phyloP scores from a whole-genome alignment of 2,888 invertebrate genomes.

The Drosophila hamatofila region DNA sequence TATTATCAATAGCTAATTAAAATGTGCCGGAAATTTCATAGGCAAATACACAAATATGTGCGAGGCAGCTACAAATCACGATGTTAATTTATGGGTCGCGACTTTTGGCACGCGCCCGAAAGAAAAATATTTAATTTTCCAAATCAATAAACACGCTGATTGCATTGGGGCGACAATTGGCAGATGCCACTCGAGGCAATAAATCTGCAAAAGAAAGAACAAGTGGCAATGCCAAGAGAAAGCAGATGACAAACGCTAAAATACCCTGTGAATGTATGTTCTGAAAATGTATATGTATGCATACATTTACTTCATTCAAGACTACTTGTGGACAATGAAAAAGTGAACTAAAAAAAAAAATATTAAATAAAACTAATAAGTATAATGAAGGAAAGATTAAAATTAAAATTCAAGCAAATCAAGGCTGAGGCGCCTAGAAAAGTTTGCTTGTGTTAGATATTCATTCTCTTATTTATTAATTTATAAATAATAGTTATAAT shows the following conservation, averaged over 20 bases:
- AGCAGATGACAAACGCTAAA: not conserved
- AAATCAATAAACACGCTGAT: conserved; percentile 81
- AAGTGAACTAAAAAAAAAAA: too few species aligned
- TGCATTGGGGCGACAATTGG: conserved; percentile 78
- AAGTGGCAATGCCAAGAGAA: not conserved
- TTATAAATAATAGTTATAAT: too few species aligned
- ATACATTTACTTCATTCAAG: too few species aligned
- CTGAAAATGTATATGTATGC: too few species aligned
- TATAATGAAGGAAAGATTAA: too few species aligned
- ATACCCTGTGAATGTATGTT: conserved; percentile 25
- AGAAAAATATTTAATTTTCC: conserved; percentile 79
- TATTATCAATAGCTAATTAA: conserved; percentile 67
- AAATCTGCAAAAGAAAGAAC: conserved; percentile 59
- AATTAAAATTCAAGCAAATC: too few species aligned
- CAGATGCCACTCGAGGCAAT: conserved; percentile 72
- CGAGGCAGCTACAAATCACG: conserved; percentile 59
- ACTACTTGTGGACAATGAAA: too few species aligned
- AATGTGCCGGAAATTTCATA: conserved; percentile 63
- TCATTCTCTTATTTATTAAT: too few species aligned
- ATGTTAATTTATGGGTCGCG: conserved; percentile 68
- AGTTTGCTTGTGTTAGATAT: too few species aligned
- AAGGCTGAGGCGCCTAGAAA: too few species aligned
- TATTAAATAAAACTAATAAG: too few species aligned
- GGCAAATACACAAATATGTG: conserved; percentile 29
- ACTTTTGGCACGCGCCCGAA: conserved; percentile 65